Conservation (phyloP, 2,113 vertebrate species). For the Galemys pyrenaicus region DNA sequence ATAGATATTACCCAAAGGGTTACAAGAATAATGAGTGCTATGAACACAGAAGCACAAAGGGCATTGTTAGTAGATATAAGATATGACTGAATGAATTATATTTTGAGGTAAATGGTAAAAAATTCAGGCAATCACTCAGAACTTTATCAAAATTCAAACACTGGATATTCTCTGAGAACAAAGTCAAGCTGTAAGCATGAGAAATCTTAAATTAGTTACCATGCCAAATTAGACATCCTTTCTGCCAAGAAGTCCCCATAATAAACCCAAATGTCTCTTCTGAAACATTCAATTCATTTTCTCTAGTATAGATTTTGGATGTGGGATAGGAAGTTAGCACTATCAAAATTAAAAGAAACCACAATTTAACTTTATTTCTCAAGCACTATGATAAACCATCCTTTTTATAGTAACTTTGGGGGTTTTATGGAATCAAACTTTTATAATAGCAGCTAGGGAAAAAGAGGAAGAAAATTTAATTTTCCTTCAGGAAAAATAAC, state of each 20-base stretch:
- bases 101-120: background rate
- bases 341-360: background rate
- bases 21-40: background rate
- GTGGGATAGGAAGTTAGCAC: background rate
- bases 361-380: background rate
- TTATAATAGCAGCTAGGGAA: background rate
- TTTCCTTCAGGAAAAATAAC: background rate
- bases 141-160: background rate
- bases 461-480: background rate
- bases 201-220: background rate
- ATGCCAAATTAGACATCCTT: background rate
- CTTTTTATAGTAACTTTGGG: background rate
- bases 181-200: background rate
- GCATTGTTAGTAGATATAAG: background rate
- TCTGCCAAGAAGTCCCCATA: background rate
- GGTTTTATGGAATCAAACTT: background rate
- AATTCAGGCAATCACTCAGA: background rate
- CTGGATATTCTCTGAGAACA: background rate
- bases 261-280: constrained; percentile 31
- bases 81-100: background rate
- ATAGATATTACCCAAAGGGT: background rate
- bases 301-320: background rate
- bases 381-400: background rate
- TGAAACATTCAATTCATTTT: background rate
- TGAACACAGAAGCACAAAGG: background rate